phyloP scores from a whole-genome alignment of 2,888 invertebrate species.

The Noctua janthina region DNA sequence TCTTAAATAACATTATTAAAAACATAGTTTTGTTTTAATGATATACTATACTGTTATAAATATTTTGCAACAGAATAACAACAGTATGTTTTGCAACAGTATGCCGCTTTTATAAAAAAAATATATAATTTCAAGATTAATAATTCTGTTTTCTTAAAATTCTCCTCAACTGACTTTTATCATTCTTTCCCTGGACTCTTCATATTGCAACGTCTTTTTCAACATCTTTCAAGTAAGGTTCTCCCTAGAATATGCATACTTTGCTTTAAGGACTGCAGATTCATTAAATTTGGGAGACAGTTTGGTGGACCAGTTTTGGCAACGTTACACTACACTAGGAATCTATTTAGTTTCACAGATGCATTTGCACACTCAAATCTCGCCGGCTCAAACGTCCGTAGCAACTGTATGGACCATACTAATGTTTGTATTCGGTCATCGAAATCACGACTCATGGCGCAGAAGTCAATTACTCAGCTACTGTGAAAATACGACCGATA shows the following conservation, averaged over 20 bases:
- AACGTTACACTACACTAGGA: neutral
- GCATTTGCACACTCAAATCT: constrained; percentile 6
- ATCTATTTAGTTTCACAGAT: neutral
- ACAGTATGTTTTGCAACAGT: too few relatives aligned
- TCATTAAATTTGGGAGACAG: neutral
- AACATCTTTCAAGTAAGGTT: neutral
- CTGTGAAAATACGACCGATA: neutral
- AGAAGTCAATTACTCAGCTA: neutral
- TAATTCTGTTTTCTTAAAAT: too few relatives aligned
- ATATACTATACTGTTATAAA: too few relatives aligned
- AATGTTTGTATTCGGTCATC: constrained; percentile 1
- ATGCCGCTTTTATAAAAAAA: too few relatives aligned
- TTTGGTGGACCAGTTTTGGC: constrained; percentile 2
- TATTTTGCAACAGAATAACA: too few relatives aligned
- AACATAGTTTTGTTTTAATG: too few relatives aligned
- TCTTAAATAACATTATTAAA: too few relatives aligned
- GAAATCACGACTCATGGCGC: neutral
- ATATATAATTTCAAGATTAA: too few relatives aligned
- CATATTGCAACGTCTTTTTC: neutral
- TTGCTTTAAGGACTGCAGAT: neutral
- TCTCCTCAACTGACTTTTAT: too few relatives aligned
- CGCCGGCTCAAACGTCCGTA: neutral
- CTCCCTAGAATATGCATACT: neutral
- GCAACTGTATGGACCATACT: neutral
- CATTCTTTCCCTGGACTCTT: neutral